Evolutionary conservation across 2,797 vertebrate genomes (phyloP).

Genomic region (Darevskia mixta): DNA sequence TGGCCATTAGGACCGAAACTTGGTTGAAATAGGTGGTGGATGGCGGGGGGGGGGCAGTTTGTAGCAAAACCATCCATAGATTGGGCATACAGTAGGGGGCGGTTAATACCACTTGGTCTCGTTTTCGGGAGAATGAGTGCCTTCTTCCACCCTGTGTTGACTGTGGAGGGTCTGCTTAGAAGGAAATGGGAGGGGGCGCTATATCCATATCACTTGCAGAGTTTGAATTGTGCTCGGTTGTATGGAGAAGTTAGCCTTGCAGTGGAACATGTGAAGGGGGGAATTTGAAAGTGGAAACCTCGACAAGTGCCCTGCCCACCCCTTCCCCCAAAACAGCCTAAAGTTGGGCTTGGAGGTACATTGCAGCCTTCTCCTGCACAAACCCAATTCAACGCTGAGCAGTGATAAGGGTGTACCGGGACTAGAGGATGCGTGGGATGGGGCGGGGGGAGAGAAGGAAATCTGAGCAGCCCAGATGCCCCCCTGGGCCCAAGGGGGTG

Average conservation of each 20-base stretch:
- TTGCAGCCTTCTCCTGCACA: neutral
- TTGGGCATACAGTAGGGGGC: accelerated
- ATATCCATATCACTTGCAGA: neutral
- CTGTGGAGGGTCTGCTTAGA: neutral
- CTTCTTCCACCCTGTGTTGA: neutral
- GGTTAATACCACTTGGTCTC: neutral
- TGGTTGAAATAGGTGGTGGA: neutral
- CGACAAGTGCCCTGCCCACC: neutral
- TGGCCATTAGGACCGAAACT: neutral
- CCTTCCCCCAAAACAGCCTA: too few relatives aligned
- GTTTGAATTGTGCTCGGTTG: neutral
- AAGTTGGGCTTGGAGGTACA: too few relatives aligned
- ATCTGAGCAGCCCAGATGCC: neutral
- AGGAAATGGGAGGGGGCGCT: neutral
- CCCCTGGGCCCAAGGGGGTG: too few relatives aligned
- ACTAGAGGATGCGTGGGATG: neutral
- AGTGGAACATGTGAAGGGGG: too few relatives aligned
- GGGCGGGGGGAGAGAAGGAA: neutral
- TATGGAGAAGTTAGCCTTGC: neutral
- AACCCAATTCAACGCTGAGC: neutral
- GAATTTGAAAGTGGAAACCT: neutral
- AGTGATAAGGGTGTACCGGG: neutral
- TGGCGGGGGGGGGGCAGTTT: neutral
- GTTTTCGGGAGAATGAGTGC: neutral
- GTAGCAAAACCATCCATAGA: too few relatives aligned